Evolutionary conservation across 2,797 vertebrate genomes (phyloP).

Genomic region (Potorous gilbertii): DNA sequence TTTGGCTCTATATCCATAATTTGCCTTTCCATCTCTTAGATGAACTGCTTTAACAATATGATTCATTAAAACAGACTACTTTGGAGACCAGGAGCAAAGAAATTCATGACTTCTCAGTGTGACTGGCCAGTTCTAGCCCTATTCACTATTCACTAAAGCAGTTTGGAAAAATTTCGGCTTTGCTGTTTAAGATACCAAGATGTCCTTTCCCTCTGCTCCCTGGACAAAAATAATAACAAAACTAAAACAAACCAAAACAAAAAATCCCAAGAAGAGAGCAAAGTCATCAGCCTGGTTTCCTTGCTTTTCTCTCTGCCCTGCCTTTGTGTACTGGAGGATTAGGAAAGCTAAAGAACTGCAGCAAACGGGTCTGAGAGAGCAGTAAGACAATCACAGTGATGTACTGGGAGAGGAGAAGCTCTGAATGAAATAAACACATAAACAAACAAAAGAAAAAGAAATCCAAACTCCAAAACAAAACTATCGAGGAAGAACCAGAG

Average conservation of each 20-base stretch:
- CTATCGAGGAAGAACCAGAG: rapidly evolving
- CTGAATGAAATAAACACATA: background rate
- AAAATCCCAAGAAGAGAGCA: background rate
- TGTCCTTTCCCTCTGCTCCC: background rate
- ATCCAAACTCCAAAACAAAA: background rate
- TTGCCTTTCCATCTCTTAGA: background rate
- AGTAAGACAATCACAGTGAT: background rate
- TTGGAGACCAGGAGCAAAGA: background rate
- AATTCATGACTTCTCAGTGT: background rate
- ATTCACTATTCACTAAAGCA: background rate
- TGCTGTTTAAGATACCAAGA: background rate
- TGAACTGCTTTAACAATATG: background rate
- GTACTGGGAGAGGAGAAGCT: background rate
- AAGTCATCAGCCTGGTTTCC: background rate
- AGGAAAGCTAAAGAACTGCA: background rate
- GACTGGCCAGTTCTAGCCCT: background rate
- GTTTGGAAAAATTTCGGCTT: background rate
- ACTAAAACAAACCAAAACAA: background rate
- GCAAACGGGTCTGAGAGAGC: background rate
- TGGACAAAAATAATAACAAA: background rate
- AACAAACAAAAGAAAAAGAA: background rate
- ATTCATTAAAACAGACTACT: background rate
- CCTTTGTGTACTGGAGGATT: background rate
- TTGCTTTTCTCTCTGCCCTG: background rate
- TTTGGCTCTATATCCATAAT: background rate